These are phyloP conservation scores for Acanthurus tractus DNA, from an alignment of 2,797 vertebrate genomes.

Conservation along the genomic window DNA sequence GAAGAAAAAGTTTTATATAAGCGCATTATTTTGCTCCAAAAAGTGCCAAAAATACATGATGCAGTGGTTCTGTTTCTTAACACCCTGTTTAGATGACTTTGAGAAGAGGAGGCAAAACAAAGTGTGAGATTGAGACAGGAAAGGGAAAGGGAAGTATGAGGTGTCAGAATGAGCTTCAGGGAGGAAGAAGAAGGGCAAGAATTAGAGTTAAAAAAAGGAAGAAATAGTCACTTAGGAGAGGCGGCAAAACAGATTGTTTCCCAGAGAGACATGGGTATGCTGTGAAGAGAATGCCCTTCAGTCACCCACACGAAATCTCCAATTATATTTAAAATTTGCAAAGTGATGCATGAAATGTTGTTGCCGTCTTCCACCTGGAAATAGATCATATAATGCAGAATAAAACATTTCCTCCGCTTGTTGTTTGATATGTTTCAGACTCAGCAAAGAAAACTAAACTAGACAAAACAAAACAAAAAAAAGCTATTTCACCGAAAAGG, in stretches of 20 bases:
- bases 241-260: neutral
- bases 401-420: neutral
- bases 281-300: conserved; percentile 12
- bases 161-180: conserved; percentile 19
- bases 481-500: neutral
- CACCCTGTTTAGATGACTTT: conserved; percentile 27
- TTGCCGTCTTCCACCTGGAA: conserved; percentile 9
- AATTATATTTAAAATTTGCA: conserved; percentile 29
- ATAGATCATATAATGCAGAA: neutral
- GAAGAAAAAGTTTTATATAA: conserved; percentile 13
- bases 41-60: conserved; percentile 22
- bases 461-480: too few species aligned
- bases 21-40: conserved; percentile 16
- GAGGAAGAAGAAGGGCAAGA: conserved; percentile 2
- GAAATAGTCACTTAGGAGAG: neutral
- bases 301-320: conserved; percentile 5
- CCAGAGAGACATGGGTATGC: neutral
- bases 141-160: neutral
- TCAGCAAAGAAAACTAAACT: too few species aligned
- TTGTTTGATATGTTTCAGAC: too few species aligned
- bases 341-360: conserved; percentile 13
- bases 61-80: conserved; percentile 5
- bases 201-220: conserved; percentile 19
- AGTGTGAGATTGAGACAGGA: conserved; percentile 33
- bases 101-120: conserved; percentile 33